phyloP scores from a whole-genome alignment of 1,140 invertebrate genomes.

The Pseudoatta argentina region DNA sequence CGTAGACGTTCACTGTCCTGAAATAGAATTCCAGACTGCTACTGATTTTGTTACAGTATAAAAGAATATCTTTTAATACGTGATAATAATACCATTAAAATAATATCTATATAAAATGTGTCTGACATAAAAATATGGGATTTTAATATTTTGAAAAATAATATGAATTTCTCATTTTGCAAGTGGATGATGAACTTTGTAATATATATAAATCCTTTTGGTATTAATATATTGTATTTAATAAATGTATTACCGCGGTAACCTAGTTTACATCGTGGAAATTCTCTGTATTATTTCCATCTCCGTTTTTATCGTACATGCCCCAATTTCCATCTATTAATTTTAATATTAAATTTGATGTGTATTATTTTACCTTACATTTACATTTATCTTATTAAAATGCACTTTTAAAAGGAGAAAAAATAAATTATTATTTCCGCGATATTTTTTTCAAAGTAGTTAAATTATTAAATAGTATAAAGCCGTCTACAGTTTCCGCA shows the following conservation, averaged over 20 bases:
- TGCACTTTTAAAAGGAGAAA: not conserved
- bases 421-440: no score
- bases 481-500: not conserved
- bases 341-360: constrained; percentile 5
- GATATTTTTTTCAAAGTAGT: not conserved
- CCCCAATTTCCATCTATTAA: not conserved
- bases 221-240: not conserved
- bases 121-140: not conserved
- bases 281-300: constrained; percentile 14
- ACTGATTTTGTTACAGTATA: not conserved
- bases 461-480: constrained; percentile 25
- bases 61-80: constrained; percentile 2
- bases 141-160: constrained; percentile 1
- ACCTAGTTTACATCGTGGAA: not conserved
- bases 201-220: constrained; percentile 6
- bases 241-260: not conserved
- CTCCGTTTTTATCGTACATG: not conserved
- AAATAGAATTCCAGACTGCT: constrained; percentile 32
- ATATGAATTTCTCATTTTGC: not conserved
- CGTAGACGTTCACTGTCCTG: constrained; percentile 81
- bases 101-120: not conserved
- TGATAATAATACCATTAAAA: not conserved
- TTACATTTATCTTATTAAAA: not conserved
- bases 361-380: not conserved
- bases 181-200: not conserved